A percentile compares a stretch with the other conserved stretches of the same genome.
Evolutionary conservation across 2,797 vertebrate species (phyloP).

Genomic region (Denticeps clupeoides): DNA sequence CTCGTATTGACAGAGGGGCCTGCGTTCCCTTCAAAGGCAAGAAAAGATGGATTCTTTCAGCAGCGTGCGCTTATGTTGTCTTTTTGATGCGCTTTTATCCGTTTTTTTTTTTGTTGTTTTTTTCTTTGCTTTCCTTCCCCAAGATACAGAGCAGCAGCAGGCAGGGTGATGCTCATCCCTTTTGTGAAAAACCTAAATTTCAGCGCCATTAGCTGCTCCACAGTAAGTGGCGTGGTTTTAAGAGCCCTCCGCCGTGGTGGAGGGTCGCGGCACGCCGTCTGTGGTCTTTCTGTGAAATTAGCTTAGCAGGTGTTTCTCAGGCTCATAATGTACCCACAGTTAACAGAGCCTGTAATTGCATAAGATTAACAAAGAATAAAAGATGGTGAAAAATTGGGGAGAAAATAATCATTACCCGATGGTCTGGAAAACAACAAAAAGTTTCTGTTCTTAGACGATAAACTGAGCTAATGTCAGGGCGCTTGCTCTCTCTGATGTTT

Average conservation of each 20-base stretch:
- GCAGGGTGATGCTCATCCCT: no score
- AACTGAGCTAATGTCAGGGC: slow-evolving; percentile 16
- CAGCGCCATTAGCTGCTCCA: slow-evolving; percentile 8
- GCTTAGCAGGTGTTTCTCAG: slow-evolving; percentile 6
- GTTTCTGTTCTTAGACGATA: slow-evolving; percentile 16
- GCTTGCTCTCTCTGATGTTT: no score
- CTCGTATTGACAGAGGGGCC: no score
- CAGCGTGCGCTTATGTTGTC: no score
- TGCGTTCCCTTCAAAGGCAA: no score
- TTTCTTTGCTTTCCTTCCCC: no score
- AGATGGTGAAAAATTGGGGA: slow-evolving; percentile 13
- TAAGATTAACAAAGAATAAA: slow-evolving; percentile 11
- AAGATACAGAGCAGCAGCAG: slow-evolving; percentile 3
- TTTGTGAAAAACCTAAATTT: slow-evolving; percentile 6
- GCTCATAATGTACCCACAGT: slow-evolving; percentile 12
- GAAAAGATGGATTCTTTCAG: no score
- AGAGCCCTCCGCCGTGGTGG: background rate
- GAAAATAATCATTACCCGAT: no score
- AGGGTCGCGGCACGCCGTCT: background rate
- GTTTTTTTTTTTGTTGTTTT: no score
- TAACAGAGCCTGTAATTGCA: slow-evolving; percentile 20
- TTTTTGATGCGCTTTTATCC: no score
- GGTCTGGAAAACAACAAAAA: no score
- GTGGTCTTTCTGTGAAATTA: slow-evolving; percentile 1
- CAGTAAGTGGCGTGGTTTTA: slow-evolving; percentile 1